phyloP scores from a whole-genome alignment of 2,113 vertebrate species.

The Perognathus longimembris region DNA sequence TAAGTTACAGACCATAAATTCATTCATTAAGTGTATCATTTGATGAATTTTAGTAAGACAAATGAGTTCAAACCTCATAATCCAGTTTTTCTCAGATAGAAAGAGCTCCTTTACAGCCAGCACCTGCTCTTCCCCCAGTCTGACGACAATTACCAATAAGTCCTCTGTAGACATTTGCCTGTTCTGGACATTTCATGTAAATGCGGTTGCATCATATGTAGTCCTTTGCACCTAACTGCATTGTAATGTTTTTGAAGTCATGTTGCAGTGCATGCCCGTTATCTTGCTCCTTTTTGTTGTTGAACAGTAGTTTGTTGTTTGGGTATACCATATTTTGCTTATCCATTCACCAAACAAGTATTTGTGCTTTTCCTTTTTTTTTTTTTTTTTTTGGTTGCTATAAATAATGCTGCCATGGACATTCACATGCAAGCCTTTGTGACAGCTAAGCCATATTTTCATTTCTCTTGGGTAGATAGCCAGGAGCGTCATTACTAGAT shows the following conservation, averaged over 20 bases:
- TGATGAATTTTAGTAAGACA: slow-evolving; percentile 20
- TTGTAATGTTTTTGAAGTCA: not conserved
- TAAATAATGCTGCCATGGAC: too few relatives aligned
- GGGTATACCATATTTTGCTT: not conserved
- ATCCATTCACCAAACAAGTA: not conserved
- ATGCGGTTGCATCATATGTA: too few relatives aligned
- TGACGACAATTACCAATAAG: not conserved
- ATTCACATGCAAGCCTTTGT: too few relatives aligned
- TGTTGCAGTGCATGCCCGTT: not conserved
- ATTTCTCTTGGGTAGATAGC: too few relatives aligned
- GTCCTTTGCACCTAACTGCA: not conserved
- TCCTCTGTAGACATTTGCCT: too few relatives aligned
- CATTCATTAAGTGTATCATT: not conserved
- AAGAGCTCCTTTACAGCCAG: slow-evolving; percentile 9
- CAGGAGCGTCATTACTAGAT: too few relatives aligned
- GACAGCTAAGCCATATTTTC: too few relatives aligned
- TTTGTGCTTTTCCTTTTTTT: too few relatives aligned
- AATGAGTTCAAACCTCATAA: not conserved
- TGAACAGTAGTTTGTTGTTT: not conserved
- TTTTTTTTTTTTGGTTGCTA: too few relatives aligned
- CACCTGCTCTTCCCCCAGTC: not conserved
- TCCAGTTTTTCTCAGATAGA: slow-evolving; percentile 8
- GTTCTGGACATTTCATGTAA: too few relatives aligned
- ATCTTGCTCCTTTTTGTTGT: not conserved
- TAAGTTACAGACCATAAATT: not conserved